phyloP scores from a whole-genome alignment of 2,113 vertebrate genomes.

The Acanthisitta chloris region DNA sequence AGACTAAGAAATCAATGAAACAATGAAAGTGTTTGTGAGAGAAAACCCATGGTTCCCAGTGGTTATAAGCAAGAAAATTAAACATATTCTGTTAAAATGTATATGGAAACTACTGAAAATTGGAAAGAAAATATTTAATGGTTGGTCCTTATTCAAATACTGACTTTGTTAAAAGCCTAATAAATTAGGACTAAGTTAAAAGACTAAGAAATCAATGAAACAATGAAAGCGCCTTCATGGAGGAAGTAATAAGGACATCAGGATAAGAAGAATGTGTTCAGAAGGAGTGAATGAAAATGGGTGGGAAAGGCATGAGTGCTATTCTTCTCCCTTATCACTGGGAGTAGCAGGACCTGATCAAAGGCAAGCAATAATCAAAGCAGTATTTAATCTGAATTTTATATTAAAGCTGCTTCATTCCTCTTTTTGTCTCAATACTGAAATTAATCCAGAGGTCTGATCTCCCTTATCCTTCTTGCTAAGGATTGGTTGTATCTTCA shows the following conservation, averaged over 20 bases:
- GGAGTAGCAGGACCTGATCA: not conserved
- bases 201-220: not conserved
- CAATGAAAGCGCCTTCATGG: not conserved
- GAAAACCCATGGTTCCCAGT: not conserved
- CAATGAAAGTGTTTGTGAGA: not conserved
- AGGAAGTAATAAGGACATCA: not conserved
- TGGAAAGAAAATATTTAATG: not conserved
- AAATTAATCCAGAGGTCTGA: not conserved
- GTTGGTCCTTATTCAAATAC: not conserved
- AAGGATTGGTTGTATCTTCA: not conserved
- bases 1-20: not conserved
- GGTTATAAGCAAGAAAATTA: not conserved
- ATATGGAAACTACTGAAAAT: not conserved
- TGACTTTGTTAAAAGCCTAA: not conserved
- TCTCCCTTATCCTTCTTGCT: not conserved
- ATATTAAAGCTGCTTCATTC: not conserved
- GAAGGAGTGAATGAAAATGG: not conserved
- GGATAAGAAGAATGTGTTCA: not conserved
- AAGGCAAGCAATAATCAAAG: rapidly evolving
- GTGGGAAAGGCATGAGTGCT: not conserved
- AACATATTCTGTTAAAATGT: not conserved
- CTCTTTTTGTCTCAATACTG: not conserved
- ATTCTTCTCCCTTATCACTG: not conserved
- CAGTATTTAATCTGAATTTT: not conserved
- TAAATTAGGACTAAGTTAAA: not conserved